phyloP scores from a whole-genome alignment of 2,888 invertebrate genomes.

The Xestia c-nigrum region DNA sequence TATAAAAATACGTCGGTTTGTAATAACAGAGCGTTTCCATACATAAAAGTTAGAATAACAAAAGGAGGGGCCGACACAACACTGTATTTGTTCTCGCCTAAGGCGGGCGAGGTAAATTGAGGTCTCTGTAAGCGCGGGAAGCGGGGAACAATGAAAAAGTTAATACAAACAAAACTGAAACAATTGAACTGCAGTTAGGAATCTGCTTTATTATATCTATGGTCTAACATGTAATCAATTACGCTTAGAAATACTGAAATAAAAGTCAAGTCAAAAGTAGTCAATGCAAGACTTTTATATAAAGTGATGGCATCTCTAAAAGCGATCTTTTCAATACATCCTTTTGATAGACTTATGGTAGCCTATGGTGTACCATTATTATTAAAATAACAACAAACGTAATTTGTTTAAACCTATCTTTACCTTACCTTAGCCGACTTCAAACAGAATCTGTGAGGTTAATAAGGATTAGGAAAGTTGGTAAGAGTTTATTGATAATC shows the following conservation, averaged over 20 bases:
- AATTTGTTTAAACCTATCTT: background rate
- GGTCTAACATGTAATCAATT: background rate
- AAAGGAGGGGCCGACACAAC: slow-evolving; percentile 69
- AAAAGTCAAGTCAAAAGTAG: background rate
- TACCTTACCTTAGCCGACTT: background rate
- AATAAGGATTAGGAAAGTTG: background rate
- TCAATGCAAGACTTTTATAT: too few relatives aligned
- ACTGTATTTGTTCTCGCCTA: slow-evolving; percentile 70
- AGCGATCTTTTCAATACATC: background rate
- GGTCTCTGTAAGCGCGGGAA: slow-evolving; percentile 47
- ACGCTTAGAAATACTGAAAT: background rate
- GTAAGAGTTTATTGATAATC: background rate
- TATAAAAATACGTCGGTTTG: slow-evolving; percentile 69
- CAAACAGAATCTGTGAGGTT: background rate
- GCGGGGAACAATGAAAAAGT: slow-evolving; percentile 7
- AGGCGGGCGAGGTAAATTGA: slow-evolving; percentile 41
- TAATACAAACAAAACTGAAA: background rate
- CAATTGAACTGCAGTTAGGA: background rate
- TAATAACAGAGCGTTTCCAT: slow-evolving; percentile 69
- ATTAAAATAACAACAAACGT: background rate
- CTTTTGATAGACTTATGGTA: background rate
- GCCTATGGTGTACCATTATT: too few relatives aligned
- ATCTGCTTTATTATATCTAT: too few relatives aligned
- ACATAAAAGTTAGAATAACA: slow-evolving; percentile 75
- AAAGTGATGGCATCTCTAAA: too few relatives aligned